phyloP scores from a whole-genome alignment of 35 echinoderm and acorn worm species.

The Nesometra sesokonis region DNA sequence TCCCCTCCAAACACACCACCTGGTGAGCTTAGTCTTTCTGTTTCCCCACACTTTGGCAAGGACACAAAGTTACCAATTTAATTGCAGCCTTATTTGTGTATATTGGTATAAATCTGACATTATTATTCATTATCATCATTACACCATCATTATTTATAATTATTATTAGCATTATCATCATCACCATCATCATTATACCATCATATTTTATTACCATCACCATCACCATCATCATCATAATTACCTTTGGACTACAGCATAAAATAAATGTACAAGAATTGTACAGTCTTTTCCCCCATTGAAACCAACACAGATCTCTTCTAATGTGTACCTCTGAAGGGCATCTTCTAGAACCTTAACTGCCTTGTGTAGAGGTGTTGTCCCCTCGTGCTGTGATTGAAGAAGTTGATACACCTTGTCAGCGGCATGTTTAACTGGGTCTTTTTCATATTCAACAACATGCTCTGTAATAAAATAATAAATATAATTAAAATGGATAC shows the following conservation, averaged over 20 bases:
- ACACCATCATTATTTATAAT: too few species aligned
- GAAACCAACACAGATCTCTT: slow-evolving; percentile 85
- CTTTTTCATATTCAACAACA: slow-evolving; percentile 64
- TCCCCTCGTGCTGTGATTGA: neutral
- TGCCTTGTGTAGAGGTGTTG: neutral
- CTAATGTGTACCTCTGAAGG: slow-evolving; percentile 53
- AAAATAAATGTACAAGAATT: slow-evolving; percentile 52
- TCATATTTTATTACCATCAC: too few species aligned
- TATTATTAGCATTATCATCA: too few species aligned
- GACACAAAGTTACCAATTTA: too few species aligned
- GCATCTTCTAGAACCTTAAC: slow-evolving; percentile 49
- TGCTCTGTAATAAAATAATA: slow-evolving; percentile 13
- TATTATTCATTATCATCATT: too few species aligned
- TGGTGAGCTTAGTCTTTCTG: too few species aligned
- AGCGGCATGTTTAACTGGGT: slow-evolving; percentile 36
- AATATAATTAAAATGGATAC: neutral
- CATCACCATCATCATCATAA: too few species aligned
- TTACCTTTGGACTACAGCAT: slow-evolving; percentile 76
- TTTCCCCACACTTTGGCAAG: too few species aligned
- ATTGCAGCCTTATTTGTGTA: too few species aligned
- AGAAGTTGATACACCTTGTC: slow-evolving; percentile 40
- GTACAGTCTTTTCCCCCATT: slow-evolving; percentile 94
- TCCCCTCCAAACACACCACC: too few species aligned
- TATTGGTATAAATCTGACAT: too few species aligned
- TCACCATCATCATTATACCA: too few species aligned